These are phyloP conservation scores for Harpagifer antarcticus DNA, from an alignment of 2,797 vertebrate species.

Conservation along the genomic window DNA sequence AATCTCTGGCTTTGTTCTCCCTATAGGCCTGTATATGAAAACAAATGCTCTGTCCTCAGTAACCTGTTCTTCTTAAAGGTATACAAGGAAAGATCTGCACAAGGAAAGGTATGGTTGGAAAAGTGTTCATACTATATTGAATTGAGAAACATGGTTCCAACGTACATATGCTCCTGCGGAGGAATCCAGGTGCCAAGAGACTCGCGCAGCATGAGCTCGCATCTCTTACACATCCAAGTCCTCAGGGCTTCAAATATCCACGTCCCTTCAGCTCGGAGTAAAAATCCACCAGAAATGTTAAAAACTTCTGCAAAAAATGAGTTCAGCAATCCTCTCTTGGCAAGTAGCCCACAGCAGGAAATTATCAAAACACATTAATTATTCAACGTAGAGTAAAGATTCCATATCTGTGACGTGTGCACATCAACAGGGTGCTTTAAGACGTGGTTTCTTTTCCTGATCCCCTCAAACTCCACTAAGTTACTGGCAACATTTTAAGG, in stretches of 20 bases:
- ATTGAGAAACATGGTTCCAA: slow-evolving; percentile 8
- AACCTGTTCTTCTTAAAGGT: slow-evolving; percentile 48
- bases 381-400: slow-evolving; percentile 73
- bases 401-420: slow-evolving; percentile 47
- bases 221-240: slow-evolving; percentile 43
- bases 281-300: slow-evolving; percentile 29
- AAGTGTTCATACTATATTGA: not conserved
- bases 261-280: slow-evolving; percentile 30
- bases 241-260: slow-evolving; percentile 35
- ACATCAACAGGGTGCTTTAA: slow-evolving; percentile 19
- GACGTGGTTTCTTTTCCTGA: slow-evolving; percentile 8
- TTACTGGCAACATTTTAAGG: slow-evolving; percentile 2
- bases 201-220: slow-evolving; percentile 32
- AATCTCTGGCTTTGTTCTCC: slow-evolving; percentile 61
- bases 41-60: slow-evolving; percentile 60
- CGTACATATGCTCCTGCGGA: slow-evolving; percentile 63
- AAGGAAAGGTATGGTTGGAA: not conserved
- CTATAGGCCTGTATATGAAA: slow-evolving; percentile 51
- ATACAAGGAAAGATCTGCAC: slow-evolving; percentile 8
- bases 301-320: slow-evolving; percentile 25
- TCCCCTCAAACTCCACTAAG: slow-evolving; percentile 12
- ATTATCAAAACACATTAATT: slow-evolving; percentile 73
- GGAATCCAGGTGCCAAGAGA: slow-evolving; percentile 56
- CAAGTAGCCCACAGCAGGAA: slow-evolving; percentile 51
- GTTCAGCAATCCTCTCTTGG: slow-evolving; percentile 19